phyloP scores from a whole-genome alignment of 1,140 invertebrate genomes.

The Bombus haemorrhoidalis region DNA sequence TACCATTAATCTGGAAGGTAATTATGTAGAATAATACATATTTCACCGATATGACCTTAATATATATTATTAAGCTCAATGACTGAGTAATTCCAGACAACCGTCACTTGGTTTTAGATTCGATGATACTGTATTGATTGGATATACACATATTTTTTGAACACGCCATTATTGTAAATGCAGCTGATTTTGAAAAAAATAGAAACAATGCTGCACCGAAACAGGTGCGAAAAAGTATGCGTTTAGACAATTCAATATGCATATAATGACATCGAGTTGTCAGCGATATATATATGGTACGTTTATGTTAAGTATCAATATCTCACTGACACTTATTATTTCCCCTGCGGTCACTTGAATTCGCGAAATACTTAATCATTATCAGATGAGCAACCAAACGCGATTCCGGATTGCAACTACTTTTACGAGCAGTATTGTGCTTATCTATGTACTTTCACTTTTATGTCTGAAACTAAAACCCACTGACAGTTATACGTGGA shows the following conservation, averaged over 20 bases:
- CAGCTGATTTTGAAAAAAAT: not conserved
- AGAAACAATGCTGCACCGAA: not conserved
- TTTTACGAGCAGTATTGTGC: too few species aligned
- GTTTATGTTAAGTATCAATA: too few species aligned
- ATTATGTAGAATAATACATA: not conserved
- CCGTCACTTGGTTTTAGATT: not conserved
- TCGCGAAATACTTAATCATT: not conserved
- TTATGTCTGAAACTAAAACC: not conserved
- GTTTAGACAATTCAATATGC: not conserved
- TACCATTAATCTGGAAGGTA: not conserved
- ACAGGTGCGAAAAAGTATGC: not conserved
- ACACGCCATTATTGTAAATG: not conserved
- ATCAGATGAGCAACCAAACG: not conserved
- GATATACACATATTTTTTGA: not conserved
- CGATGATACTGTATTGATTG: not conserved
- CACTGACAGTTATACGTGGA: not conserved
- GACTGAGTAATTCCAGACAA: not conserved
- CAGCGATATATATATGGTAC: too few species aligned
- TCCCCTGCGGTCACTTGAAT: not conserved
- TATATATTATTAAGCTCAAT: not conserved
- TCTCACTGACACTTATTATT: too few species aligned
- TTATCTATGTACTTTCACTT: not conserved
- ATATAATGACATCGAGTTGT: not conserved
- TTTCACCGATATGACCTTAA: not conserved
- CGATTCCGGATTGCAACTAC: too few species aligned